phyloP scores from a whole-genome alignment of 1,140 invertebrate genomes.

The Lepidurus couesii region DNA sequence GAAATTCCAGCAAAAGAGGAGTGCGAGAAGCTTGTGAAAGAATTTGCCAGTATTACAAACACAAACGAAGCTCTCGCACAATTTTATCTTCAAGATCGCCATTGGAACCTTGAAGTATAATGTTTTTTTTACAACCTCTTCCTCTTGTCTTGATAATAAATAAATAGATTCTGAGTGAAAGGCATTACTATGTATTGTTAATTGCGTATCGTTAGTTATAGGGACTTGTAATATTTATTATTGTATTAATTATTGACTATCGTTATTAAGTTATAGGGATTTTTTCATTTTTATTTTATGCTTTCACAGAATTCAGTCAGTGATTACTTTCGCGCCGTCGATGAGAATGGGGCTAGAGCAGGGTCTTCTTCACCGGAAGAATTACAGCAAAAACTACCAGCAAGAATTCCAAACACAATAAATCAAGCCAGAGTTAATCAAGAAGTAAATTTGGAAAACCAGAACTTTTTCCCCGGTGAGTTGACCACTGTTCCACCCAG shows the following conservation, averaged over 20 bases:
- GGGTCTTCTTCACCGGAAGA: constrained; percentile 34
- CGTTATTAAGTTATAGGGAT: no score
- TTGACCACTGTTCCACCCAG: constrained; percentile 42
- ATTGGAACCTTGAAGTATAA: constrained; percentile 51
- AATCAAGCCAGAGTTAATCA: constrained; percentile 37
- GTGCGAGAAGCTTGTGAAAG: constrained; percentile 47
- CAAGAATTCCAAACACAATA: constrained; percentile 41
- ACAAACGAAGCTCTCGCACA: constrained; percentile 53
- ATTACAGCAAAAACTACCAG: constrained; percentile 38
- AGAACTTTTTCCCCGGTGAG: constrained; percentile 26
- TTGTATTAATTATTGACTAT: no score
- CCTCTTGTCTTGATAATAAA: neutral
- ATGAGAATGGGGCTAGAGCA: constrained; percentile 35
- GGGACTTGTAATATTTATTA: no score
- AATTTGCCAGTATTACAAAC: constrained; percentile 51
- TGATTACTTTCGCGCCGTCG: constrained; percentile 46
- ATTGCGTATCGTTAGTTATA: no score
- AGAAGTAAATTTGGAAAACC: constrained; percentile 22
- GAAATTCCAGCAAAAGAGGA: constrained; percentile 44
- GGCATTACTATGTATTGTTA: no score
- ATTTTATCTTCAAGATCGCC: constrained; percentile 52
- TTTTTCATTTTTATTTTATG: constrained; percentile 27
- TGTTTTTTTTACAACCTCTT: constrained; percentile 20
- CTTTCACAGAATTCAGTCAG: constrained; percentile 46
- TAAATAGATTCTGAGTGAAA: neutral